Evolutionary conservation across 2,888 invertebrate species (phyloP).

Genomic region (Pammene fasciana): DNA sequence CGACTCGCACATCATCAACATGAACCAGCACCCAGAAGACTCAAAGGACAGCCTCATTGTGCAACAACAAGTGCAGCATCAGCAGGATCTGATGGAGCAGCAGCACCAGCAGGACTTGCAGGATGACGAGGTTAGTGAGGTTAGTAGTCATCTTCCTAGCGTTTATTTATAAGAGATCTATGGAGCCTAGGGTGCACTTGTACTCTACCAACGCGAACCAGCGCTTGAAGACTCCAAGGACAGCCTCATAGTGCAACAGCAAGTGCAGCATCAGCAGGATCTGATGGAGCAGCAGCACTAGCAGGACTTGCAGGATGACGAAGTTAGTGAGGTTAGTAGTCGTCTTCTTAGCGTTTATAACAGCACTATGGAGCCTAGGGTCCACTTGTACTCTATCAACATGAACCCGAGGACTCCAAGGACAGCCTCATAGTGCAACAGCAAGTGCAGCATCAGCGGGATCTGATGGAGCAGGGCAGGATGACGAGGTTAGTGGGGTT

Average conservation of each 20-base stretch:
- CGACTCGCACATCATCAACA: conserved; percentile 76
- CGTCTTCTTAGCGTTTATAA: too few species aligned
- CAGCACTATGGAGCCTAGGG: too few species aligned
- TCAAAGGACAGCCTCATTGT: conserved; percentile 78
- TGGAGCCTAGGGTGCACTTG: conserved; percentile 53
- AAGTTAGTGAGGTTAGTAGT: conserved; percentile 43
- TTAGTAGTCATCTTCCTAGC: neutral
- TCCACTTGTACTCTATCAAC: conserved; percentile 67
- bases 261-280: conserved; percentile 78
- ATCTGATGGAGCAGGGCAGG: conserved; percentile 73
- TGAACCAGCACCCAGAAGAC: conserved; percentile 78
- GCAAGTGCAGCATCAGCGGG: conserved; percentile 77
- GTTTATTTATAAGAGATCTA: too few species aligned
- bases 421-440: conserved; percentile 79
- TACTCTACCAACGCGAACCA: conserved; percentile 79
- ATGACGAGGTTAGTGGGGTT: conserved; percentile 47
- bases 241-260: conserved; percentile 77
- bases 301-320: conserved; percentile 67
- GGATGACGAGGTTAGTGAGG: conserved; percentile 47
- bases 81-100: conserved; percentile 78
- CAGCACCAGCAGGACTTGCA: conserved; percentile 77
- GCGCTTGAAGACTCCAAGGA: conserved; percentile 79
- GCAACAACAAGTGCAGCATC: conserved; percentile 79
- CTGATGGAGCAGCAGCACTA: conserved; percentile 79
- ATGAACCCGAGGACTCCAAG: conserved; percentile 80